Evolutionary conservation across 2,888 invertebrate genomes (phyloP), one percentile per base, ranked within the genome.

Genomic region (Mythimna vitellina): DNA sequence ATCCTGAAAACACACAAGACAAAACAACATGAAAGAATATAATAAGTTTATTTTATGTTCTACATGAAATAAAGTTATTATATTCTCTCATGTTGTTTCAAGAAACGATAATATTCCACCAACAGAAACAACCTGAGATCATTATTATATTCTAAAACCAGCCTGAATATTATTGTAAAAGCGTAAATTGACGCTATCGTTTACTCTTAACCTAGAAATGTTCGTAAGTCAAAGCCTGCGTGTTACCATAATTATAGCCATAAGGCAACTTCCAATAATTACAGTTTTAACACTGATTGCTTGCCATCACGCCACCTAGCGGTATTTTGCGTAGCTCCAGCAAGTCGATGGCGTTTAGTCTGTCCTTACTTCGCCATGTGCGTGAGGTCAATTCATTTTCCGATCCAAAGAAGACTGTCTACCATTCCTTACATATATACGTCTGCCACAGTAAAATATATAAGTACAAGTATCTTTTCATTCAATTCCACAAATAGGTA

Each of bases 401-500:
- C 46, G 49, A 66, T 63, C 25, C 49, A 12, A 49, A 54, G 20
- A 53, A 61, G 38, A 32, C 8, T 70, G n/a, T 25, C 74, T 61
- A 20, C 17, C 29, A 54, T 69, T 60, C 22, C 68, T 63, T 58
- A 29, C 51, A 32, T 42, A 29, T 51, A 32, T 42, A 29, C 63
- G 12, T 42, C 49, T 35, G 38, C 62, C n/a, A 29, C 54, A 54
- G 49, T 64, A 64, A 80, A 75, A 73, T 60, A 67, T 56, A 60
- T 61, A 54, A 67, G 29, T 42, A 29, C 63, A 22, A 64, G 65
- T 54, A 80, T 78, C 49, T 80, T 67, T 67, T 76, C 61, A 64
- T 81, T 76, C 71, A 75, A 80, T 78, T 78, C 75, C 64, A 75
- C 76, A 78, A 75, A 78, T 78, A 49, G 64, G 51, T 78, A 67